Base-by-base conservation (phyloP, 2,888 invertebrate genomes). In the Lypha dubia region DNA sequence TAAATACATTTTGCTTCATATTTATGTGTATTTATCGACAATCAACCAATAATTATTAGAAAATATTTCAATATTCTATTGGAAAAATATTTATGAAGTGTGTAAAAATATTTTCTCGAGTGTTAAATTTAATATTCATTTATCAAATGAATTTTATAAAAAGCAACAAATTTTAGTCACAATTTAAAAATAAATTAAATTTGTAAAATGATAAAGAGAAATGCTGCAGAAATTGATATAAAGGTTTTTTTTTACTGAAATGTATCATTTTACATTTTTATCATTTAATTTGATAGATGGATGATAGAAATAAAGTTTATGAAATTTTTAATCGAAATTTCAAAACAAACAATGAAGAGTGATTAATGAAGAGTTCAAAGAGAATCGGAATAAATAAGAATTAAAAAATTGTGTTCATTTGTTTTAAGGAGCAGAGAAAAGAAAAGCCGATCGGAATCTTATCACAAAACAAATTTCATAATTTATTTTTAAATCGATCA, bases 41-140 rank as follows among this genome's bases (percentile, higher is more conserved):
- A 46, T 70, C 71, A 41, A 79, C 63, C 46, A 46, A 71, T 71
- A 79, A 79, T 71, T 79, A 56, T 58, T 46, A 56, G 56, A 71
- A 71, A 65, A 63, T 71, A 79, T 56, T 79, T 32, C 9, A 46
- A 56, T 63, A 38, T 41, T 17, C 13, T 60, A 51, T 68, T 53
- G 53, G n/a, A 17, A 32, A 58, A 35, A 49, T 68, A 41, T 77
- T 70, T 71, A 35, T 63, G 70, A 17, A 32, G 28, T 53, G 53
- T 71, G 32, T 32, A 46, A 53, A 67, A 79, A 60, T 68, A 38
- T 35, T 13, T 56, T 68, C 22, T 15, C n/a, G 13, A 51, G 83
- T 84, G 60, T 79, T 65, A 67, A 71, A 84, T 84, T 79, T 56
- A 79, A 79, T 74, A 49, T 44, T 60, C 60, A 76, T 56, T 44